phyloP scores from a whole-genome alignment of 2,888 invertebrate species.

The Tiliacea citrago region DNA sequence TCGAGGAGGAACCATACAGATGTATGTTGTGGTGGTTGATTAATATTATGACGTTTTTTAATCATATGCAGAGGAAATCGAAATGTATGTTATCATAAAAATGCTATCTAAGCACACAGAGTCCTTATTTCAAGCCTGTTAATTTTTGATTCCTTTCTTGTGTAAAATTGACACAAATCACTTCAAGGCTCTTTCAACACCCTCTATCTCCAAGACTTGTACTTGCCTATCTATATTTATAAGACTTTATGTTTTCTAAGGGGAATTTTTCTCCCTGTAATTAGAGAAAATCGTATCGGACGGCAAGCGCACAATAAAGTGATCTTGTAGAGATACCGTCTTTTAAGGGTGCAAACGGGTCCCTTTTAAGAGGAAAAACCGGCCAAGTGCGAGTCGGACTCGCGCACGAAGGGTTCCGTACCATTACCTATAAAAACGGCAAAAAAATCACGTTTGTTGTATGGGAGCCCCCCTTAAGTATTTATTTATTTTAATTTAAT shows the following conservation, averaged over 20 bases:
- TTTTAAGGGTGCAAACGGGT: background rate
- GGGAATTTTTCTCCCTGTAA: background rate
- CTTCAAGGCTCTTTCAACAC: background rate
- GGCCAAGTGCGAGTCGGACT: too few species aligned
- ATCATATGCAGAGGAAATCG: background rate
- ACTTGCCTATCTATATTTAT: background rate
- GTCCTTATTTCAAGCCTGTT: too few species aligned
- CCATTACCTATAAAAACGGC: too few species aligned
- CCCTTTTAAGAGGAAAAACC: too few species aligned
- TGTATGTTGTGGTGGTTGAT: too few species aligned
- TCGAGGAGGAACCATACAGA: too few species aligned
- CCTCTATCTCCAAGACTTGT: background rate
- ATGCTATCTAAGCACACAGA: too few species aligned
- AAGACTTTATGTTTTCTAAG: background rate
- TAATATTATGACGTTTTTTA: too few species aligned
- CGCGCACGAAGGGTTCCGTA: too few species aligned
- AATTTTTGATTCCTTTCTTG: background rate
- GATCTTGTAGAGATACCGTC: background rate
- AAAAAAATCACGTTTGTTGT: too few species aligned
- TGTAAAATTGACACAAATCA: background rate
- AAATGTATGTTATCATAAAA: background rate
- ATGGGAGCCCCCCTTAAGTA: too few species aligned
- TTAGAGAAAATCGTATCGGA: background rate
- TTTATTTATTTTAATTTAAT: too few species aligned
- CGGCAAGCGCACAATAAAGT: background rate